These are phyloP conservation scores for Lepas anatifera DNA, from an alignment of 2,888 invertebrate species.

Conservation along the genomic window DNA sequence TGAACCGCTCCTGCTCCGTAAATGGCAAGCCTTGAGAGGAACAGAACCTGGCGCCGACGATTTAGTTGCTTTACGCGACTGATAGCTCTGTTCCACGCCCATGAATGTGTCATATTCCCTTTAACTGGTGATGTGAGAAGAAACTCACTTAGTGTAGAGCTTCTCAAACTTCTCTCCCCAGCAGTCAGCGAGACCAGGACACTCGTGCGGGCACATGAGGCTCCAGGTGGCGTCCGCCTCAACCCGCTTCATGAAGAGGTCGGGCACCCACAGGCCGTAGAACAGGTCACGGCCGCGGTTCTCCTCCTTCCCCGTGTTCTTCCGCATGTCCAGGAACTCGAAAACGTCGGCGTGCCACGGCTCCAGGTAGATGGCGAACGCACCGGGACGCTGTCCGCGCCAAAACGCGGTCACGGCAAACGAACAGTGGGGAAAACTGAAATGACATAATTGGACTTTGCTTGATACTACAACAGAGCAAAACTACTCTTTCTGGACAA, in stretches of 20 bases:
- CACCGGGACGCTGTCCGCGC: constrained; percentile 61
- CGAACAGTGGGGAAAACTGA: too few relatives aligned
- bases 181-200: constrained; percentile 76
- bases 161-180: constrained; percentile 93
- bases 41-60: too few relatives aligned
- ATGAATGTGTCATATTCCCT: too few relatives aligned
- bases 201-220: constrained; percentile 91
- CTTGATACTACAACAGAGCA: too few relatives aligned
- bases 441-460: too few relatives aligned
- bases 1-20: too few relatives aligned
- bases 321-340: constrained; percentile 85
- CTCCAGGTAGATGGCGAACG: constrained; percentile 94
- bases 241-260: constrained; percentile 93
- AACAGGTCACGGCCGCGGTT: constrained; percentile 87
- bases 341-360: constrained; percentile 98
- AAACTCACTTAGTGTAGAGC: constrained; percentile 50
- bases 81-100: too few relatives aligned
- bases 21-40: too few relatives aligned
- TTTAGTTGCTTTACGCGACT: too few relatives aligned
- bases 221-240: constrained; percentile 77
- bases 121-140: too few relatives aligned
- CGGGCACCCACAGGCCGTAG: constrained; percentile 95
- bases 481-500: too few relatives aligned
- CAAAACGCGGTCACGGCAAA: constrained; percentile 28
- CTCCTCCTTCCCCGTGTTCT: constrained; percentile 92